These are phyloP conservation scores for Tanytarsus gracilentus DNA, from an alignment of 2,888 invertebrate genomes.

Conservation along the genomic window DNA sequence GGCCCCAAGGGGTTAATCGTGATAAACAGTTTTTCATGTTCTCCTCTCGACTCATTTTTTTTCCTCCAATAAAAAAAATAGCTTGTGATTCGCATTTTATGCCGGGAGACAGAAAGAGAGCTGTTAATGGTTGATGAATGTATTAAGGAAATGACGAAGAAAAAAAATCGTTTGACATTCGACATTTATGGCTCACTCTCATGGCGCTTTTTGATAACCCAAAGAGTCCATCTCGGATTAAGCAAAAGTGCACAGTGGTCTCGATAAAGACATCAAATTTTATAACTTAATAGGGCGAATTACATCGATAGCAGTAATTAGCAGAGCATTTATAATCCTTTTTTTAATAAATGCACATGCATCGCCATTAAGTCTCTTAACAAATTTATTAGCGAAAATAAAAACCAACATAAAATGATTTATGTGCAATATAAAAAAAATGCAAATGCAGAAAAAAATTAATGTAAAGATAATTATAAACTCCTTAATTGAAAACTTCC, in stretches of 20 bases:
- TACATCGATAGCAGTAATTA: no score
- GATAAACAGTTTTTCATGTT: slow-evolving; percentile 25
- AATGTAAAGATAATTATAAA: slow-evolving; percentile 8
- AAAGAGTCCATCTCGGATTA: not conserved
- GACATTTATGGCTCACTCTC: not conserved
- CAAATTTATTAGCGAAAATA: not conserved
- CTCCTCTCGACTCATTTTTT: not conserved
- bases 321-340: no score
- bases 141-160: not conserved
- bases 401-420: slow-evolving; percentile 12
- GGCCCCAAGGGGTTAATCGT: slow-evolving; percentile 20
- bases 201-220: slow-evolving; percentile 1
- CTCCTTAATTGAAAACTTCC: slow-evolving; percentile 23
- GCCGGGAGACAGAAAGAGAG: not conserved
- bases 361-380: not conserved
- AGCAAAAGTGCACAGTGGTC: no score
- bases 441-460: not conserved
- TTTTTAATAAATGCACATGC: no score
- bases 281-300: no score
- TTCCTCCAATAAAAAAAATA: no score
- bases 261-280: no score
- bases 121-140: no score
- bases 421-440: slow-evolving; percentile 1
- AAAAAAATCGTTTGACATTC: not conserved
- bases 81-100: no score